Percentiles rank a stretch among this genome's conserved stretches.
phyloP scores from a whole-genome alignment of 2,888 invertebrate species.

The Lasioglossum oenotherae region DNA sequence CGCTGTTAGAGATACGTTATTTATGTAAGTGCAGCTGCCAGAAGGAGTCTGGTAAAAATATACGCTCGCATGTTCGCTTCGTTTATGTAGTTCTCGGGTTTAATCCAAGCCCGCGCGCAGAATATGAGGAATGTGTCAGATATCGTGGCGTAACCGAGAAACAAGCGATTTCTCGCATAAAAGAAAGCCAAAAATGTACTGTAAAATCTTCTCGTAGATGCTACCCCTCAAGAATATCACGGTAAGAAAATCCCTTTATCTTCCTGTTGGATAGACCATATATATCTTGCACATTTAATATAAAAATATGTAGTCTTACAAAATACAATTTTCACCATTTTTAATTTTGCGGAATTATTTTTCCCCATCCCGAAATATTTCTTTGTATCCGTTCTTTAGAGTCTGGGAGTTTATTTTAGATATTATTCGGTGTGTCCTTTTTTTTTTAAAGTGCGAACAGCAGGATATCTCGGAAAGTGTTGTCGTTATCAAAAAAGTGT shows the following conservation, averaged over 20 bases:
- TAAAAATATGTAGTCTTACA: background rate
- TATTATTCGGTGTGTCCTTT: background rate
- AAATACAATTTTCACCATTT: background rate
- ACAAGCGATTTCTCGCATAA: background rate
- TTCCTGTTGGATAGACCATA: background rate
- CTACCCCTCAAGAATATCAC: background rate
- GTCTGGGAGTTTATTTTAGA: background rate
- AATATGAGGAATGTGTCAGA: background rate
- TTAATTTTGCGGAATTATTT: background rate
- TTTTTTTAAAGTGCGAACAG: too few relatives aligned
- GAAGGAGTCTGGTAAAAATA: conserved; percentile 30
- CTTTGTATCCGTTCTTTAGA: background rate
- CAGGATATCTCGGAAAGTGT: too few relatives aligned
- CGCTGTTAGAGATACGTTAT: conserved; percentile 41
- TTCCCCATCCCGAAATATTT: background rate
- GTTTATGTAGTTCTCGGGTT: background rate
- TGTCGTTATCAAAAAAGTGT: too few relatives aligned
- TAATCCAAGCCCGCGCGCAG: background rate
- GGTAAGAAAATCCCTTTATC: background rate
- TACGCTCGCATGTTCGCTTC: background rate
- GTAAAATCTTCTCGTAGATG: background rate
- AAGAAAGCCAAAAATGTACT: background rate
- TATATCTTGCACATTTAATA: background rate
- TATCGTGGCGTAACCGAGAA: background rate
- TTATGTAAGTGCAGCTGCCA: conserved; percentile 37